phyloP scores from a whole-genome alignment of 35 echinoderm and acorn worm genomes.

The Ophioderma brevispina region DNA sequence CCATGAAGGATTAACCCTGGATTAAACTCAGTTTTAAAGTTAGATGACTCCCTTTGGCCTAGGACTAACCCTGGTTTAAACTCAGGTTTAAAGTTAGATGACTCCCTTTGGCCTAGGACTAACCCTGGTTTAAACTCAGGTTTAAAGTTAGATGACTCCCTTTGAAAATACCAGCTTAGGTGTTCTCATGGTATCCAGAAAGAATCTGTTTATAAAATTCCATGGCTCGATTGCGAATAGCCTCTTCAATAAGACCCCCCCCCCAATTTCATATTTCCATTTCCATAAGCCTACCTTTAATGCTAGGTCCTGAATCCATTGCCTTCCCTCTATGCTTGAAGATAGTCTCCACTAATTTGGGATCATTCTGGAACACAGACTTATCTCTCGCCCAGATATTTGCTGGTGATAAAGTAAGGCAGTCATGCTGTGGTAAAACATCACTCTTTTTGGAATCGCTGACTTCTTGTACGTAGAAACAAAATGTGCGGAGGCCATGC shows the following conservation, averaged over 20 bases:
- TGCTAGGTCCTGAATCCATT: not conserved
- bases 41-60: too few relatives aligned
- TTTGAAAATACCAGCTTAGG: too few relatives aligned
- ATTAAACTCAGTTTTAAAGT: too few relatives aligned
- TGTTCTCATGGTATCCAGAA: not conserved
- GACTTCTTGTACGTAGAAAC: slow-evolving; percentile 74
- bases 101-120: too few relatives aligned
- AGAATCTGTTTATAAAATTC: not conserved
- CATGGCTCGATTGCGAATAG: not conserved
- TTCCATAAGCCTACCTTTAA: slow-evolving; percentile 1
- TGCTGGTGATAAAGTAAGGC: slow-evolving; percentile 85
- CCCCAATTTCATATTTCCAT: not conserved
- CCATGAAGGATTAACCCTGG: too few relatives aligned
- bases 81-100: too few relatives aligned
- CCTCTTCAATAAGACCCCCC: not conserved
- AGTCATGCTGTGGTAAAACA: slow-evolving; percentile 76
- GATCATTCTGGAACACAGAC: slow-evolving; percentile 72
- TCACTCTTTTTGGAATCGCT: slow-evolving; percentile 33
- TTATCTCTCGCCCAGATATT: slow-evolving; percentile 70
- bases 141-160: too few relatives aligned
- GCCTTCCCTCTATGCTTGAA: slow-evolving; percentile 16
- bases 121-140: too few relatives aligned
- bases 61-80: too few relatives aligned
- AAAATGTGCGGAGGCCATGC: slow-evolving; percentile 59
- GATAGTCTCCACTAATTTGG: slow-evolving; percentile 67